These are phyloP conservation scores for Danionella cerebrum DNA, from an alignment of 2,113 vertebrate genomes.

Conservation along the genomic window DNA sequence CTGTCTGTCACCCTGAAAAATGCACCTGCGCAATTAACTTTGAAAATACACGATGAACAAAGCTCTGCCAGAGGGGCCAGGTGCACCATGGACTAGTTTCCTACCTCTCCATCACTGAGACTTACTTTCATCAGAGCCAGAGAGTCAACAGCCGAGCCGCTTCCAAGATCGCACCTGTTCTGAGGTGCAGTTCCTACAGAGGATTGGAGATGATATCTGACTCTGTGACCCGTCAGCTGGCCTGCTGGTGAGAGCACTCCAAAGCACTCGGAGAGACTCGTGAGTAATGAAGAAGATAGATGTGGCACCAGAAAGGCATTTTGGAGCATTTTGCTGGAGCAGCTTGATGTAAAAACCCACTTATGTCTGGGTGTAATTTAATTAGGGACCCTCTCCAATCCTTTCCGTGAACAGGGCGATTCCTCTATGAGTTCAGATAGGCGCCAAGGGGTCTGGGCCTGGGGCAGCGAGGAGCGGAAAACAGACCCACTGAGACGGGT, in stretches of 20 bases:
- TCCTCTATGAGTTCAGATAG: constrained; percentile 41
- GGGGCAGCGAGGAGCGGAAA: constrained; percentile 20
- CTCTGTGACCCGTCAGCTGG: constrained; percentile 18
- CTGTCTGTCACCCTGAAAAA: constrained; percentile 63
- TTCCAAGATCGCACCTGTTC: constrained; percentile 42
- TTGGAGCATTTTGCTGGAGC: constrained; percentile 52
- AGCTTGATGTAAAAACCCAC: constrained; percentile 61
- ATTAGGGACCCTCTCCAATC: constrained; percentile 55
- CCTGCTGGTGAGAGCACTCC: constrained; percentile 17
- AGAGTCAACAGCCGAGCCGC: constrained; percentile 9
- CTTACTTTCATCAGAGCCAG: background rate
- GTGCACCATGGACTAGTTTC: constrained; percentile 47
- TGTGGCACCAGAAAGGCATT: constrained; percentile 44
- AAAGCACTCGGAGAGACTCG: background rate
- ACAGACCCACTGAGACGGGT: constrained; percentile 36
- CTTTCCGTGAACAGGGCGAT: constrained; percentile 35
- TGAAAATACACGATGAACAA: constrained; percentile 57
- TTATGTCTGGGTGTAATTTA: constrained; percentile 57
- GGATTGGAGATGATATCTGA: constrained; percentile 14
- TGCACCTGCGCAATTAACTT: constrained; percentile 70
- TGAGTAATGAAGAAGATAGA: constrained; percentile 50
- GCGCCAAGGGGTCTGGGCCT: constrained; percentile 48
- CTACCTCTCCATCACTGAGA: constrained; percentile 37
- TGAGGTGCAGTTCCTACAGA: constrained; percentile 21
- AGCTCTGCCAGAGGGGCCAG: constrained; percentile 54